phyloP scores from a whole-genome alignment of 2,797 vertebrate genomes.

The Sebastes glaucus region DNA sequence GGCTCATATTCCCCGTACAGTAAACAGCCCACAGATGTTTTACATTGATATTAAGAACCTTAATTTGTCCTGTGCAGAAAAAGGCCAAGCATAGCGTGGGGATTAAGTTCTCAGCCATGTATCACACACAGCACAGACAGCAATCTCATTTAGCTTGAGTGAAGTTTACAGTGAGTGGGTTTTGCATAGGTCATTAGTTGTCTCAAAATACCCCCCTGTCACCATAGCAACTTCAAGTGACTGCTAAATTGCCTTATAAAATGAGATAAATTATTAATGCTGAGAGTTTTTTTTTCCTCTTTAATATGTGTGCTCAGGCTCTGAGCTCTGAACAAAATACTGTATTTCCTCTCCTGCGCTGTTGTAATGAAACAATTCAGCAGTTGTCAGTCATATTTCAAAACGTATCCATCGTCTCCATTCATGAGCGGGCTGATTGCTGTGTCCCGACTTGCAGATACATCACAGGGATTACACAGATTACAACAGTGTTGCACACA shows the following conservation, averaged over 20 bases:
- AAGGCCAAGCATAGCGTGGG: constrained; percentile 65
- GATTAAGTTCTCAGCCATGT: constrained; percentile 77
- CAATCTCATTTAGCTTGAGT: constrained; percentile 77
- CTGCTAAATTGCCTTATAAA: constrained; percentile 78
- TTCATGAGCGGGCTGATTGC: constrained; percentile 25
- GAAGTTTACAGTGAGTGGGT: constrained; percentile 82
- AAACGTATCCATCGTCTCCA: constrained; percentile 21
- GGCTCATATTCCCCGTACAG: constrained; percentile 71
- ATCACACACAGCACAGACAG: constrained; percentile 74
- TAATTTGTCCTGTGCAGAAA: constrained; percentile 75
- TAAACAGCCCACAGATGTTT: constrained; percentile 82
- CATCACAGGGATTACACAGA: constrained; percentile 45
- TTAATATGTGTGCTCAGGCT: constrained; percentile 52
- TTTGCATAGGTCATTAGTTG: constrained; percentile 82
- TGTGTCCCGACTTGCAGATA: constrained; percentile 30
- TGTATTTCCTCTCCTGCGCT: constrained; percentile 29
- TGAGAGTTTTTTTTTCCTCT: constrained; percentile 39
- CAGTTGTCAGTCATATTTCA: constrained; percentile 58
- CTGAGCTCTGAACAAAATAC: constrained; percentile 50
- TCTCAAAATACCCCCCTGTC: constrained; percentile 80
- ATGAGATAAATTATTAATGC: constrained; percentile 80
- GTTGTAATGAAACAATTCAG: constrained; percentile 57
- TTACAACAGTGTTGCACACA: constrained; percentile 36
- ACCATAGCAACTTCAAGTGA: constrained; percentile 82
- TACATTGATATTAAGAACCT: constrained; percentile 80